phyloP scores from a whole-genome alignment of 2,113 vertebrate species.

The Cervus canadensis region DNA sequence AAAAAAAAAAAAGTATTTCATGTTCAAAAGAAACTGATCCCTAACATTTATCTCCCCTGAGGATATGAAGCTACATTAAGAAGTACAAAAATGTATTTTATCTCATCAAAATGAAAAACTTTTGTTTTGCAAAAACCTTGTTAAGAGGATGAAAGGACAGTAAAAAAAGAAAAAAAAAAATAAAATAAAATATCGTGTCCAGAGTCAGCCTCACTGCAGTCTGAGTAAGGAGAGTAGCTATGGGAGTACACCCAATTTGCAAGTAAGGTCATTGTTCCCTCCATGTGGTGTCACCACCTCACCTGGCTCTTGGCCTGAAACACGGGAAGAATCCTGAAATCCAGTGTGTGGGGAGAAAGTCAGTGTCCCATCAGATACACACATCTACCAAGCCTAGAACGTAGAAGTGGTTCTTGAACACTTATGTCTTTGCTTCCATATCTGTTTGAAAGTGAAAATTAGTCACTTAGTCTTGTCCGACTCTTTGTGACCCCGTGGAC shows the following conservation, averaged over 20 bases:
- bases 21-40: no score
- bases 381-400: background rate
- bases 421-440: background rate
- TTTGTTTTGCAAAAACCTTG: no score
- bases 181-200: background rate
- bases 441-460: background rate
- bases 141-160: no score
- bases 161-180: no score
- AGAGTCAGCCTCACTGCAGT: background rate
- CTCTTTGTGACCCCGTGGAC: background rate
- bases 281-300: fast-evolving
- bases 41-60: no score
- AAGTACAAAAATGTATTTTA: no score
- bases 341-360: no score
- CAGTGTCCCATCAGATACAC: background rate
- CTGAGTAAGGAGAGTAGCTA: background rate
- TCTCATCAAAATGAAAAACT: no score
- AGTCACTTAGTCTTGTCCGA: background rate
- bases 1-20: no score
- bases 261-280: background rate
- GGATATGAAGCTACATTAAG: no score
- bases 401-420: background rate
- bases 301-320: background rate
- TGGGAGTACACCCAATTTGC: fast-evolving
- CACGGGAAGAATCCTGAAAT: background rate